Base-by-base conservation (phyloP, 2,113 vertebrate genomes). In the Pluvialis apricaria region DNA sequence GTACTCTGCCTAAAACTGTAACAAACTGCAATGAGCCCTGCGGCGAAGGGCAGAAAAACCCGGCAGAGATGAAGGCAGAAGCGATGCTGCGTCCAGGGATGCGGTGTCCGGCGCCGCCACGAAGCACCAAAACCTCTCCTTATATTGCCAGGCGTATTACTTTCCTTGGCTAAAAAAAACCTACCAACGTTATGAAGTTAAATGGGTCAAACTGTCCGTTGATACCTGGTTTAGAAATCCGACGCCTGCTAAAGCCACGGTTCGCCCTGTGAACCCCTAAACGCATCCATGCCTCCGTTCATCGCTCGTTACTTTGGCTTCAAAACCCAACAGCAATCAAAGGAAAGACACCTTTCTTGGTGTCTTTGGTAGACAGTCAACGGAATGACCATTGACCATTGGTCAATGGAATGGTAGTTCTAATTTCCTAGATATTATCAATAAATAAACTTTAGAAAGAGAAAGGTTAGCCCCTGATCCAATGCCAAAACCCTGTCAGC, bases 401-500 rank as follows among this genome's bases (percentile, higher is more conserved):
- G n/a, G n/a, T n/a, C n/a, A n/a, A 42, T 20, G 62, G 90, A 97
- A 69, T 8, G 55, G 51, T 68, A 84, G 47, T 57, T 34, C 82
- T 29, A 49, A 85, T 65, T 47, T 91, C 78, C 55, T 93, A 90
- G 62, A 90, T 94, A 68, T n/a, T 71, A 92, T 88, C 96, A 92
- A 96, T 91, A 97, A 96, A 80, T 62, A 89, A 93, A 97, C 55
- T 95, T 88, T 13, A 93, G 88, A 92, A 91, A 97, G 92, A 91
- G 82, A 95, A 97, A 95, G 81, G 70, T 93, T 79, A 86, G 54
- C 60, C 96, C 91, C 88, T 81, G 92, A 95, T 96, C 77, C 57
- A 5, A 66, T 66, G 96, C 96, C 97, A 97, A 95, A 92, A 97
- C 96, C 61, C 96, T 96, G 96, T 97, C 97, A 96, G 58, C 32